phyloP scores from a whole-genome alignment of 1,140 invertebrate species.

The Berghia stephanieae region DNA sequence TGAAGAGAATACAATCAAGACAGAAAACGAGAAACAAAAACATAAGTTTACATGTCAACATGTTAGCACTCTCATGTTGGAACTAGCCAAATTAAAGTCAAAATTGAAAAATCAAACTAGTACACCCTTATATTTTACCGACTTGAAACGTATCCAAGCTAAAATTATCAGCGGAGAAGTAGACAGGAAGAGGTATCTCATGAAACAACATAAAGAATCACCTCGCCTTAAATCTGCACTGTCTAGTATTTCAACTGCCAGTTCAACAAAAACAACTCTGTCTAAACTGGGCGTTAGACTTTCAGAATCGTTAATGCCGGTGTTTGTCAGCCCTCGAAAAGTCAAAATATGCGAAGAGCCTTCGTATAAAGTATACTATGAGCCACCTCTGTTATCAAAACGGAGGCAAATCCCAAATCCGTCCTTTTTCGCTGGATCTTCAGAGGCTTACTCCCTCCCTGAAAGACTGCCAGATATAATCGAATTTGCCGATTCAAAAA shows the following conservation, averaged over 20 bases:
- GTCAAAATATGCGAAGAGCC: constrained; percentile 35
- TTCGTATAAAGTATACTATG: constrained; percentile 39
- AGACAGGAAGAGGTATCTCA: constrained; percentile 29
- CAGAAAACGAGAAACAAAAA: too few relatives aligned
- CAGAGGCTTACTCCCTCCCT: constrained; percentile 38
- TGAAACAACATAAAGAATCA: constrained; percentile 14
- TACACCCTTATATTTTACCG: constrained; percentile 41
- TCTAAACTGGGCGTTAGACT: background rate
- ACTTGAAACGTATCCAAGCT: constrained; percentile 41
- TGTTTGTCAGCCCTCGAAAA: constrained; percentile 47
- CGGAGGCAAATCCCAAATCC: constrained; percentile 39
- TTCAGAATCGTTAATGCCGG: constrained; percentile 26
- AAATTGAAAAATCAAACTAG: constrained; percentile 10
- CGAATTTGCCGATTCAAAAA: constrained; percentile 41
- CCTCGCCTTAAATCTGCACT: background rate
- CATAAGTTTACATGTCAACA: too few relatives aligned
- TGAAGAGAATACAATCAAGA: too few relatives aligned
- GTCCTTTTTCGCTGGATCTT: constrained; percentile 45
- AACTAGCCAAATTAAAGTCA: constrained; percentile 28
- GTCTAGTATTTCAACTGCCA: background rate
- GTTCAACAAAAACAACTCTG: background rate
- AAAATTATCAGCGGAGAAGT: constrained; percentile 42
- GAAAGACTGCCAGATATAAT: constrained; percentile 45
- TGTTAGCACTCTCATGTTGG: too few relatives aligned
- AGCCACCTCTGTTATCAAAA: constrained; percentile 41